These are phyloP conservation scores for Phrynocephalus vlangalii DNA, from an alignment of 2,797 vertebrate species.

Conservation along the genomic window DNA sequence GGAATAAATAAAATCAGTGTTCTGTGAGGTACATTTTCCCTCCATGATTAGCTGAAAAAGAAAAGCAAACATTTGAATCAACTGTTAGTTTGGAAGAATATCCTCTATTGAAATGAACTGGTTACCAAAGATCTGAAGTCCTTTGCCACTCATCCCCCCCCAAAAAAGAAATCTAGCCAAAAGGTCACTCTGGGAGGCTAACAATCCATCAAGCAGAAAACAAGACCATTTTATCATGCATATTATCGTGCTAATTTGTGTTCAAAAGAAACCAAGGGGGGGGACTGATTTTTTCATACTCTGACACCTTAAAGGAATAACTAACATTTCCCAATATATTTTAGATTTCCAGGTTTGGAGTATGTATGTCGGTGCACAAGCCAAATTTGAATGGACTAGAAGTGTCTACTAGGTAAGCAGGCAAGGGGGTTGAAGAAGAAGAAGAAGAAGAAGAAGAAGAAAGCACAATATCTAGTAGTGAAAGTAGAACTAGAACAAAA, in stretches of 20 bases:
- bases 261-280: no score
- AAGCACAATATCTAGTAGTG: neutral
- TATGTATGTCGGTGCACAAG: neutral
- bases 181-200: no score
- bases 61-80: neutral
- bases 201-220: no score
- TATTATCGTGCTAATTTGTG: no score
- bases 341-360: neutral
- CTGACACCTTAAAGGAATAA: no score
- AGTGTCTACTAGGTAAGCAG: neutral
- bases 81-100: neutral
- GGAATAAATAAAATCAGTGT: neutral
- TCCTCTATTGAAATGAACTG: neutral
- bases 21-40: neutral
- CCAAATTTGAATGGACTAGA: neutral
- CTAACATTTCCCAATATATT: neutral
- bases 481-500: neutral
- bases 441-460: neutral
- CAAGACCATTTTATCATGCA: no score
- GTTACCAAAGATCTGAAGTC: neutral
- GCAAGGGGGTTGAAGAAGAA: neutral
- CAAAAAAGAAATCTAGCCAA: no score
- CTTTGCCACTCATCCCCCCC: no score
- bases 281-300: no score
- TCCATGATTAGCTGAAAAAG: neutral